Conservation (phyloP, 2,888 invertebrate species). For the Dilophus febrilis region DNA sequence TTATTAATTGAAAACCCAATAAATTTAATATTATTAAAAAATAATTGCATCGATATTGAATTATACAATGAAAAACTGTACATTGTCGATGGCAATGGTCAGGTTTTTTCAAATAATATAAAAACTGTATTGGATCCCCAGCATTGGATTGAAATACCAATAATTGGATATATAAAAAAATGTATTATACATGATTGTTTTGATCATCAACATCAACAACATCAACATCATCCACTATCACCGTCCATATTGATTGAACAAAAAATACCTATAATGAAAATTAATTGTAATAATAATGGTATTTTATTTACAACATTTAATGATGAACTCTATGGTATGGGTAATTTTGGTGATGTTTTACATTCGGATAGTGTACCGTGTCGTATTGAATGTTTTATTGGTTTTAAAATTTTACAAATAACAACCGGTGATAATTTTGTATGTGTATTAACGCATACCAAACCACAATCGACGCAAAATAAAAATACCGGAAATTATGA, state of each 20-base stretch:
- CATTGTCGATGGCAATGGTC: slow-evolving; percentile 10
- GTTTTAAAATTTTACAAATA: slow-evolving; percentile 47
- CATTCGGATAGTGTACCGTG: slow-evolving; percentile 38
- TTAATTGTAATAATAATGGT: slow-evolving; percentile 25
- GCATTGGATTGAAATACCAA: slow-evolving; percentile 3
- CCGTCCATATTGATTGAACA: not conserved
- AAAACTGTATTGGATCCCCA: not conserved
- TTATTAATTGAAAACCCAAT: not conserved
- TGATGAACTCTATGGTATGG: slow-evolving; percentile 24
- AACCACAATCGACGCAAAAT: slow-evolving; percentile 12
- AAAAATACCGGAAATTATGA: not conserved
- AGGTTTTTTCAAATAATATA: slow-evolving; percentile 7
- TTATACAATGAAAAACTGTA: slow-evolving; percentile 9
- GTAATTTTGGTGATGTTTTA: slow-evolving; percentile 24
- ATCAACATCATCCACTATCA: not conserved
- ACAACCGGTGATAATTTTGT: slow-evolving; percentile 64
- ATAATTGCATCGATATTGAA: slow-evolving; percentile 10
- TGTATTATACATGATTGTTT: not conserved
- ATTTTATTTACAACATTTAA: slow-evolving; percentile 21
- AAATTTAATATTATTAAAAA: slow-evolving; percentile 3
- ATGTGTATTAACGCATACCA: slow-evolving; percentile 50
- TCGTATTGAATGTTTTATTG: slow-evolving; percentile 50
- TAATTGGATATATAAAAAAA: not conserved
- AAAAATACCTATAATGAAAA: slow-evolving; percentile 8
- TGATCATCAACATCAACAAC: not conserved